A percentile compares a stretch with the other conserved stretches of the same genome.
Evolutionary conservation across 2,113 vertebrate species (phyloP).

Genomic region (Polypterus bichir): DNA sequence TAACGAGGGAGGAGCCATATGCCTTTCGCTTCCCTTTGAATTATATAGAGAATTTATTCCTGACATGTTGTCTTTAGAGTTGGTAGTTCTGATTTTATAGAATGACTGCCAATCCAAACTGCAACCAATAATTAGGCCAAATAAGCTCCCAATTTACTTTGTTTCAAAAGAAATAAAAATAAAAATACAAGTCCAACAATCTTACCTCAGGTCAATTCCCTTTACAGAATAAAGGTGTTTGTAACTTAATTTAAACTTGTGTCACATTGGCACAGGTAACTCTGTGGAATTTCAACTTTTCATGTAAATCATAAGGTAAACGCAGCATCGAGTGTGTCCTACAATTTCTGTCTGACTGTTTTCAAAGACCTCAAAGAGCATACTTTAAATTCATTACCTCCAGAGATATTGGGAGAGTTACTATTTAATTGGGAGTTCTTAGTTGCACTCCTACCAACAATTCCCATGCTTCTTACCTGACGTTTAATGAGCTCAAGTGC

Average conservation of each 20-base stretch:
- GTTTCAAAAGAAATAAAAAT: constrained; percentile 2
- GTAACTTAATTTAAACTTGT: background rate
- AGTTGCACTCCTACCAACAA: constrained; percentile 6
- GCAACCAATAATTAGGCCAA: constrained; percentile 1
- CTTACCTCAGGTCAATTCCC: constrained; percentile 1
- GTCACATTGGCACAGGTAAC: constrained; percentile 6
- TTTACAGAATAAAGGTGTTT: background rate
- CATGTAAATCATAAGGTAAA: constrained; percentile 20
- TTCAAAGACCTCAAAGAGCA: constrained; percentile 18
- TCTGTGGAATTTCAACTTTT: constrained; percentile 5
- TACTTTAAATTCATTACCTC: constrained; percentile 17
- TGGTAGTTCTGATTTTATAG: background rate
- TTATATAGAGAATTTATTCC: constrained; percentile 28
- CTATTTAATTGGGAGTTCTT: constrained; percentile 15
- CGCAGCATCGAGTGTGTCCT: constrained; percentile 11
- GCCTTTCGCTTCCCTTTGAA: constrained; percentile 33
- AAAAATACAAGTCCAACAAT: constrained; percentile 1
- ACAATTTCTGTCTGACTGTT: constrained; percentile 3
- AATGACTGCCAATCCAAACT: background rate
- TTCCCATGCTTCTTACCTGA: constrained; percentile 8
- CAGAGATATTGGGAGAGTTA: constrained; percentile 10
- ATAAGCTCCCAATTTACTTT: background rate
- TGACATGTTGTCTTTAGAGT: constrained; percentile 1
- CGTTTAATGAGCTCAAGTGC: constrained; percentile 10
- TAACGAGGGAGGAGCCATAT: constrained; percentile 31